Base-by-base conservation (phyloP, 2,113 vertebrate species). In the Puntigrus tetrazona region DNA sequence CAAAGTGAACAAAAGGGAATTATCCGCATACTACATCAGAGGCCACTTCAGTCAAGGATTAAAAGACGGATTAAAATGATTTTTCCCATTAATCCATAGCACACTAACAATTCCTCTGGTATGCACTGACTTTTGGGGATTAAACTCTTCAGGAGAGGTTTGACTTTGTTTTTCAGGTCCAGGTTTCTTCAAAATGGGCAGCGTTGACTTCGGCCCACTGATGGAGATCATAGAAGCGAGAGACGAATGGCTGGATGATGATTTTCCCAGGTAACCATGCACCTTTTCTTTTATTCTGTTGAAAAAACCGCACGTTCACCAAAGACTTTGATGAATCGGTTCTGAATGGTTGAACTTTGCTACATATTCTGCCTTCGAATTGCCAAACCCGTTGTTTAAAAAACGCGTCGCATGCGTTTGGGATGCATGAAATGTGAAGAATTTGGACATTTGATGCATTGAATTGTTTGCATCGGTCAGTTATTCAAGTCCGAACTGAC, bases 201-300 rank as follows among this genome's bases (percentile, higher is more conserved):
- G 95, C 78, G 96, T 95, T 0, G 96, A 98, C 88, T 96, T 96
- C 55, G 96, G 95, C 0, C 88, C 96, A 83, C 87, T 95, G 82
- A 96, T 98, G 96, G 97, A 98, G 43, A 96, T 95, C 0, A 95
- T 97, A 93, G 96, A 98, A 0, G 96, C 96, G 81, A 96, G 96
- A 88, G 97, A 98, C 0, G 96, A 98, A 80, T 97, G 97, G 96
- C 96, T 97, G 75, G 97, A 98, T 0, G 96, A 97, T 52, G 96
- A 96, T 72, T 97, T 97, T 70, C 96, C 97, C 89, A 96, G 96
- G 97, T 94, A 41, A 25, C 78, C 25, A 4, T 27, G 5, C 22
- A 61, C 25, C 3, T 41, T 36, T 7, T 25, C 3, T 13, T 2
- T 59, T 7, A n/a, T 55, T 55, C 10, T 2, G 10, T 50, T 13